Base-by-base conservation (phyloP, 2,888 invertebrate genomes). In the Podotricha telesiphe region DNA sequence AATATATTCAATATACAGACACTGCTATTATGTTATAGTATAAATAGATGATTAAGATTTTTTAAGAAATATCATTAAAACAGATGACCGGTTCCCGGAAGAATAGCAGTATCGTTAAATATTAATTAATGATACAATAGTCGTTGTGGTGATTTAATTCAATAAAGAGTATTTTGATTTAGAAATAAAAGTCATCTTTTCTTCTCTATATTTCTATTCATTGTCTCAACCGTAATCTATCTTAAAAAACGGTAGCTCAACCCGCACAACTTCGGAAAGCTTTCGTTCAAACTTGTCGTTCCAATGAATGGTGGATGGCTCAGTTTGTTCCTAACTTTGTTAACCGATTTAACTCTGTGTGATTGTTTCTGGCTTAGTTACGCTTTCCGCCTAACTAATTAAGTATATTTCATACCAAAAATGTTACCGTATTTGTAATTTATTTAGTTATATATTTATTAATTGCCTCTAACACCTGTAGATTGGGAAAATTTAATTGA, bases 221-320 rank as follows among this genome's bases (percentile, higher is more conserved):
- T 28, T 28, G 7, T 28, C 15, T n/a, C 28, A n/a, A 28, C 34
- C 1, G 34, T 17, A 37, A 34, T 19, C 28, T 37, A 40, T 19
- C 8, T 10, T 42, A 51, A 67, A 51, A 53, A 51, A 61, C 19
- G 42, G 51, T 28, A 61, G 11, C 20, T 34, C 51, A 28, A 42
- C 45, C 34, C 13, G 82, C 79, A 76, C 72, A 86, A 89, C 83
- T 89, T 89, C 80, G 82, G 84, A 86, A 86, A 84, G 86, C 82
- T 83, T 86, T 82, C 83, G 86, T 89, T 88, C 80, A 85, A 89
- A 89, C 79, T 89, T 87, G 81, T 74, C 81, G 79, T 78, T 77
- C 76, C 80, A 77, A 82, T 88, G 84, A 90, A 88, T 86, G 82
- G 84, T 77, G 80, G 81, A 80, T 82, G 81, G 81, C 80, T 82